Evolutionary conservation across 2,113 vertebrate genomes (phyloP), one percentile per base, ranked within the genome.

Genomic region (Nematolebias whitei): DNA sequence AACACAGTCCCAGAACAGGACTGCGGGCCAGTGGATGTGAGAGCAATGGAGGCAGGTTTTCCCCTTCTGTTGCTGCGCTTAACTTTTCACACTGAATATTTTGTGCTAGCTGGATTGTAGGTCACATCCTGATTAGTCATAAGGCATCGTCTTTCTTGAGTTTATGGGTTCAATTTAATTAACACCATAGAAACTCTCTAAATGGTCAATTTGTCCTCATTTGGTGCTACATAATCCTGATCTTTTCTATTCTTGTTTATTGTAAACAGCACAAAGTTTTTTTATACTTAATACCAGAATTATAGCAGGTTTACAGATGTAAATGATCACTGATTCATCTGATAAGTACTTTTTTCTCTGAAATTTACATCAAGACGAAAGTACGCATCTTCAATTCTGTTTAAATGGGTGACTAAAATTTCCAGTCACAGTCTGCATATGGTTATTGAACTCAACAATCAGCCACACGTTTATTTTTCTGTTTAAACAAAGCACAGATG

Each of bases 1-100:
- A 79, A 59, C 69, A 68, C 22, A 44, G 79, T 77, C 78, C 79
- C 70, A 69, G 60, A 73, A 66, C 70, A 63, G 64, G 80, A 77
- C 16, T 71, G 22, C 15, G n/a, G 49, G 67, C 58, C 78, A 86
- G 52, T 10, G 19, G 54, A 71, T 71, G 55, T 18, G n/a, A 50
- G 20, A 43, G 59, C 57, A 40, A 63, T 49, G 39, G 50, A 68
- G 63, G 68, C 50, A 5, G 48, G 26, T 32, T 26, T 29, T 60
- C 61, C 57, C 41, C 43, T 60, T 50, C 5, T 23, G n/a, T 50
- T 55, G 53, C 53, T 39, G 32, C 72, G 16, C 18, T 65, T 48
- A 49, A 51, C 5, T 78, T 70, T 87, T 58, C 39, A 54, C 59
- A 24, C 23, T 48, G 55, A 68, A 66, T 64, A 29, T 29, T 4